Base-by-base conservation (phyloP, 2,888 invertebrate species). In the Apodemia zela region DNA sequence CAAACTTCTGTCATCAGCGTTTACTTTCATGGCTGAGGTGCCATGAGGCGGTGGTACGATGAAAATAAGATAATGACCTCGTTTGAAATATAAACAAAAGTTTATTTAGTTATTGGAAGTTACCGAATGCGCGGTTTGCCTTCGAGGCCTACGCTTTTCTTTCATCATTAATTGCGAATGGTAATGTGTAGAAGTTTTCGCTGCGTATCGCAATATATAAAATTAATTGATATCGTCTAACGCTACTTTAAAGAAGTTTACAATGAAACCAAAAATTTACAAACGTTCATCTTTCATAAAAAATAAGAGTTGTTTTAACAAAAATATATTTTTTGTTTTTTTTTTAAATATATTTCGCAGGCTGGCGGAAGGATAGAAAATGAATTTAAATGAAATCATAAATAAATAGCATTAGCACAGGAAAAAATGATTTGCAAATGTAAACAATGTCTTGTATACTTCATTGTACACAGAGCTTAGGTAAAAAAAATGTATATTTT, bases 1-100 rank as follows among this genome's bases (percentile, higher is more conserved):
- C 80, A 79, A 89, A 89, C 82, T 89, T 89, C 85, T 87, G 84
- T 88, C 87, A 86, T 88, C 89, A 84, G 73, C 80, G 81, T 78
- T 84, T 82, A 84, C 82, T 85, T 86, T 84, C 75, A 80, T 79
- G 77, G 81, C 75, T 74, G 75, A 75, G 78, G 75, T 71, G 76
- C 79, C 80, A 74, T 77, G 77, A 75, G 72, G 73, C 68, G 68
- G 63, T 65, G 71, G 71, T 67, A 72, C 74, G 73, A 75, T 75
- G 77, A 73, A 76, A 76, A 76, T 69, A 68, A 80, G 83, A 84
- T 82, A 83, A 81, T 76, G 79, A 85, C 81, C 80, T 79, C 77
- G 73, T 76, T 75, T 69, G 72, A 75, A 80, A 81, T 75, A 79
- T 84, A 86, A 85, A 86, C 84, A 85, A 84, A 85, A 84, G 82